Evolutionary conservation across 2,797 vertebrate species (phyloP).

Genomic region (Scyliorhinus canicula): DNA sequence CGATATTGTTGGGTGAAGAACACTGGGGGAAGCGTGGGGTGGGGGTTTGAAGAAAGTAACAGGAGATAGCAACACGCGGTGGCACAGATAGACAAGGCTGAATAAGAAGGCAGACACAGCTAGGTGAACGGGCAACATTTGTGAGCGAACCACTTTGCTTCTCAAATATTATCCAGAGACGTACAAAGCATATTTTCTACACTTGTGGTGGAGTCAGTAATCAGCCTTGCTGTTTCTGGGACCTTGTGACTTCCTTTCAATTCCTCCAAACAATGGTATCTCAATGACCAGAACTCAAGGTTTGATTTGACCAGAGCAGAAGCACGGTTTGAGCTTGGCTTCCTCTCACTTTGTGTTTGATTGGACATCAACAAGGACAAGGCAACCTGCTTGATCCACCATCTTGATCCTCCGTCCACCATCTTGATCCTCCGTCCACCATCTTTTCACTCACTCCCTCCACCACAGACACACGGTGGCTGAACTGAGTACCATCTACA

Average conservation of each 20-base stretch:
- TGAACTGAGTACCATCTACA: too few species aligned
- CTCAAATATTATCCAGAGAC: neutral
- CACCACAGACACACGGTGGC: too few species aligned
- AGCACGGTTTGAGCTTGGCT: neutral
- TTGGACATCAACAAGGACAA: neutral
- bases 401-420: too few species aligned
- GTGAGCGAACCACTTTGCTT: neutral
- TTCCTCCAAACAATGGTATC: neutral
- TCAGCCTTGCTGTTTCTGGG: neutral
- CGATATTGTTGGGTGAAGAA: neutral
- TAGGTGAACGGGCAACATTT: neutral
- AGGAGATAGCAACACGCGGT: neutral
- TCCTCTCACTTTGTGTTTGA: neutral
- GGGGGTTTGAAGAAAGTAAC: neutral
- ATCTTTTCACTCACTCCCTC: too few species aligned
- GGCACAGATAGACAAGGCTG: neutral
- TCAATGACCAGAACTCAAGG: neutral
- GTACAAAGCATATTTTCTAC: neutral
- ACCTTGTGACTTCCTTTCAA: neutral
- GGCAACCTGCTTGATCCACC: neutral
- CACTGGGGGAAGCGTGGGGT: neutral
- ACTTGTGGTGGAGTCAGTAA: neutral
- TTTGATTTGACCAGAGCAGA: neutral
- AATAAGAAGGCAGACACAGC: neutral
- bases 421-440: too few species aligned